Percentiles rank a stretch among this genome's conserved stretches.
phyloP scores from a whole-genome alignment of 1,140 invertebrate species.

The Conus ventricosus region DNA sequence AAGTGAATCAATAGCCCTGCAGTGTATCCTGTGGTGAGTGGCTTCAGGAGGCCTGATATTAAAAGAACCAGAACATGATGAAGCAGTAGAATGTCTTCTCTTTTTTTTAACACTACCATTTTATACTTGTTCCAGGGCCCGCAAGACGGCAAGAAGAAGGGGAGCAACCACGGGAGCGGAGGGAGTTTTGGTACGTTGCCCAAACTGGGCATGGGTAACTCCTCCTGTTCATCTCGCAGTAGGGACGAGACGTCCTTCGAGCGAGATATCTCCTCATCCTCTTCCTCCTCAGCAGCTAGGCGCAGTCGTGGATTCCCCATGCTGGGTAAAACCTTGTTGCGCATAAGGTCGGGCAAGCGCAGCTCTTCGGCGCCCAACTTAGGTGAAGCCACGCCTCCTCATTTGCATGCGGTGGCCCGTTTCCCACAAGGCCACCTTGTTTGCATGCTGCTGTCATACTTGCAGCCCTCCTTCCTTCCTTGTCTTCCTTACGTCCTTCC shows the following conservation, averaged over 20 bases:
- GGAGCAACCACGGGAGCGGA: constrained; percentile 79
- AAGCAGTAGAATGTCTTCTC: not conserved
- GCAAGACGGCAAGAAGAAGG: constrained; percentile 74
- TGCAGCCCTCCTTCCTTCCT: constrained; percentile 18
- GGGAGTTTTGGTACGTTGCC: constrained; percentile 67
- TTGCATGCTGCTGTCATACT: constrained; percentile 24
- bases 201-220: constrained; percentile 47
- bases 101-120: not conserved
- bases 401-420: constrained; percentile 34
- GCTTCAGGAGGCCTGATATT: too few species aligned
- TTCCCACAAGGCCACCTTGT: not conserved
- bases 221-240: constrained; percentile 36
- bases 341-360: constrained; percentile 78
- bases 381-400: constrained; percentile 80
- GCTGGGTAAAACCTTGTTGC: constrained; percentile 84
- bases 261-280: constrained; percentile 33
- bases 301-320: constrained; percentile 76
- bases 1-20: too few species aligned
- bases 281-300: constrained; percentile 25
- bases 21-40: too few species aligned
- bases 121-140: constrained; percentile 28
- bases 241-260: constrained; percentile 54
- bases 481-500: not conserved
- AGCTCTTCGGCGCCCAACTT: constrained; percentile 92
- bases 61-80: too few species aligned